Conservation (phyloP, 2,113 vertebrate species). For the Salvelinus namaycush region DNA sequence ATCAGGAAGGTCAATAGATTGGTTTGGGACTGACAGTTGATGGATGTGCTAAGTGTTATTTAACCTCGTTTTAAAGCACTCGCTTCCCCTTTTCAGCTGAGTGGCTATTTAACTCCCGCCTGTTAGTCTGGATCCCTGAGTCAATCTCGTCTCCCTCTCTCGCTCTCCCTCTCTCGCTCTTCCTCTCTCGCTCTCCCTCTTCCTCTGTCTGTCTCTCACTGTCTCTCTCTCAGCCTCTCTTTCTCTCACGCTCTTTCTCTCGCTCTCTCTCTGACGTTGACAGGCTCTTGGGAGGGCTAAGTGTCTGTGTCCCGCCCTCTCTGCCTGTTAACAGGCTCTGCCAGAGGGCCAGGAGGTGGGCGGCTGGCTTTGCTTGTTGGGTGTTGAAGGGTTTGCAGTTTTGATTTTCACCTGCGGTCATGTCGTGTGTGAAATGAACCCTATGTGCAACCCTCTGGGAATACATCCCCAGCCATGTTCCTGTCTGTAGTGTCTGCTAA, state of each 20-base stretch:
- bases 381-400: constrained; percentile 36
- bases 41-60: constrained; percentile 77
- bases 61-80: constrained; percentile 78
- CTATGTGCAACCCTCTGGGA: not conserved
- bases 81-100: constrained; percentile 69
- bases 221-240: constrained; percentile 26
- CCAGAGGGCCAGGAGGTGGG: constrained; percentile 17
- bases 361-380: constrained; percentile 40
- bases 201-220: constrained; percentile 14
- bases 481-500: constrained; percentile 10
- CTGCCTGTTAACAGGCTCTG: constrained; percentile 40
- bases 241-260: too few relatives aligned
- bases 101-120: constrained; percentile 74
- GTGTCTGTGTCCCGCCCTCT: constrained; percentile 12
- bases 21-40: constrained; percentile 63
- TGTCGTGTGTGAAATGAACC: constrained; percentile 36
- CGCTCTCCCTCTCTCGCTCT: too few relatives aligned
- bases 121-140: constrained; percentile 50
- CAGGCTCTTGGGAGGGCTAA: constrained; percentile 36
- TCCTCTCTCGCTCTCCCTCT: constrained; percentile 15
- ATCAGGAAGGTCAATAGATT: constrained; percentile 45
- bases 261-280: constrained; percentile 36
- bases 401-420: constrained; percentile 30
- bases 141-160: constrained; percentile 39
- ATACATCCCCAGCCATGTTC: not conserved